Conservation (phyloP, 2,888 invertebrate genomes). For the Chirona hameri region DNA sequence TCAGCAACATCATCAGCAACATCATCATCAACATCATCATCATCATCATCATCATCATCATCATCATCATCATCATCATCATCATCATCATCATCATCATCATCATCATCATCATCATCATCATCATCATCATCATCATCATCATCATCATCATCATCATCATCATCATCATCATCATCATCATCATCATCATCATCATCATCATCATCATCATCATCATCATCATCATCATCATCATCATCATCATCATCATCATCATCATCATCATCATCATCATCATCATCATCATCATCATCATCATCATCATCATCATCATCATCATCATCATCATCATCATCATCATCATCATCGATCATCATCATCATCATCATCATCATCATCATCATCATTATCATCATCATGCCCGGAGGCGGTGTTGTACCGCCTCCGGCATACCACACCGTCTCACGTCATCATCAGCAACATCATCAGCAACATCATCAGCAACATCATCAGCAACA, state of each 20-base stretch:
- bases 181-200: constrained; percentile 11
- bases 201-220: constrained; percentile 22
- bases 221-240: constrained; percentile 22
- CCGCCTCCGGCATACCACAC: no score
- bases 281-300: constrained; percentile 9
- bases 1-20: no score
- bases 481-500: no score
- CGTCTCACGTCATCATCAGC: no score
- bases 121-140: constrained; percentile 22
- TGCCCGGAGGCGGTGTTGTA: not conserved
- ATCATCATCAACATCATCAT: no score
- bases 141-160: constrained; percentile 22
- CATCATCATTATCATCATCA: not conserved
- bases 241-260: constrained; percentile 22
- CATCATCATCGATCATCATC: not conserved
- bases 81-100: not conserved
- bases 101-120: constrained; percentile 9
- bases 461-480: no score
- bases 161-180: constrained; percentile 22
- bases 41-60: no score
- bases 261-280: constrained; percentile 22
- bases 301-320: constrained; percentile 22
- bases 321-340: constrained; percentile 22
- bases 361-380: not conserved
- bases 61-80: not conserved